Conservation (phyloP, 1,140 invertebrate species). For the Batillaria attramentaria region DNA sequence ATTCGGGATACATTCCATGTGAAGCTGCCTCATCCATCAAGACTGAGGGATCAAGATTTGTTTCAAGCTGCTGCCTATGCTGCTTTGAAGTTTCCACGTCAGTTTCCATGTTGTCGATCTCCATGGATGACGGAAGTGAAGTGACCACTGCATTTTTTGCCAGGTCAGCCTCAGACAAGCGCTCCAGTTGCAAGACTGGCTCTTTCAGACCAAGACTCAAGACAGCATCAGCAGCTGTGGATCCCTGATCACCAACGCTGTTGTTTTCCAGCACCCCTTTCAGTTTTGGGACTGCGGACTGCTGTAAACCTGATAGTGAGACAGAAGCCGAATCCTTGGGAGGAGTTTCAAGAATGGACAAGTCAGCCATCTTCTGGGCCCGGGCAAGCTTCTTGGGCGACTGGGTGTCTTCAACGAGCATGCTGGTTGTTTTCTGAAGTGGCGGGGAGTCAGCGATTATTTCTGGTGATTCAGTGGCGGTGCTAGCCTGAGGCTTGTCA, state of each 20-base stretch:
- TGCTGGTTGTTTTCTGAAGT: neutral
- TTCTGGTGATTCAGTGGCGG: too few species aligned
- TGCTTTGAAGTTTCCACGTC: too few species aligned
- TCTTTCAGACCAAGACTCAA: neutral
- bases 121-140: neutral
- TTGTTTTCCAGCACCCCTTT: neutral
- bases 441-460: neutral
- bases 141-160: neutral
- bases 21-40: too few species aligned
- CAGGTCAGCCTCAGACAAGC: neutral
- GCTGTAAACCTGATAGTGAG: constrained; percentile 13
- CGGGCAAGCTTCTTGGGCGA: constrained; percentile 48
- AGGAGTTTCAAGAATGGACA: constrained; percentile 51
- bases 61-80: too few species aligned
- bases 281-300: too few species aligned
- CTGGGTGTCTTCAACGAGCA: constrained; percentile 59
- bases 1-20: too few species aligned
- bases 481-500: constrained; percentile 15
- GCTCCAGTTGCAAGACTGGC: neutral
- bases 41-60: too few species aligned
- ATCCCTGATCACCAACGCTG: constrained; percentile 2
- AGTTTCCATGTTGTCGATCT: too few species aligned
- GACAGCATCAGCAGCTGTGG: neutral
- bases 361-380: neutral
- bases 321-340: constrained; percentile 36